Base-by-base conservation (phyloP, 2,113 vertebrate genomes). In the Callionymus lyra region DNA sequence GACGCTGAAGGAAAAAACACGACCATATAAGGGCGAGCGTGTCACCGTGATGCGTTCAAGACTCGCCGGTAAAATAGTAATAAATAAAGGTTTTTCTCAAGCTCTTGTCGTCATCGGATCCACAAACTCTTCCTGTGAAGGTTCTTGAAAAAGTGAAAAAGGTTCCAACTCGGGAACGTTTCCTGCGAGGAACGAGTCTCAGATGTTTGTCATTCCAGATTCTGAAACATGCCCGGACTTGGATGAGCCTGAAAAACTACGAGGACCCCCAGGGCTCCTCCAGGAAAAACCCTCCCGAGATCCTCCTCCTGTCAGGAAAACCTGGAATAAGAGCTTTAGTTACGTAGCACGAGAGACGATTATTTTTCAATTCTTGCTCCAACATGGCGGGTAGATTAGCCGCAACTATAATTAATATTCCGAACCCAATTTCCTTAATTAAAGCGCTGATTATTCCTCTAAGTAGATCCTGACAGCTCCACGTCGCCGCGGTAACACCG, bases 361-460 rank as follows among this genome's bases (percentile, higher is more conserved):
- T n/a, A 34, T 34, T n/a, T n/a, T n/a, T n/a, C n/a, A n/a, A n/a
- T n/a, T n/a, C n/a, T n/a, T n/a, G n/a, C n/a, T n/a, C n/a, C n/a
- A n/a, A n/a, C 14, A 33, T 13, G 18, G 32, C 27, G n/a, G n/a
- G n/a, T 56, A 68, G 71, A 81, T 70, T 68, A 72, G 68, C 60
- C 38, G 50, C 51, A 33, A 58, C 36, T 53, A 65, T 66, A 74
- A 80, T 77, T 86, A 68, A 81, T 84, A 81, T 81, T 84, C 72
- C 36, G 19, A 73, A 53, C 70, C 36, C 61, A 78, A 50, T 71
- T 76, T 75, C 63, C 53, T 79, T 83, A 79, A 84, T 85, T 82
- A 80, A 81, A 71, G 53, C 49, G 34, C 70, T 68, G 78, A 83
- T 81, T 76, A 74, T 72, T 68, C 50, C 65, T 49, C 59, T 72